These are phyloP conservation scores for Dendroctonus ponderosae DNA, from an alignment of 1,140 invertebrate genomes.

Conservation along the genomic window DNA sequence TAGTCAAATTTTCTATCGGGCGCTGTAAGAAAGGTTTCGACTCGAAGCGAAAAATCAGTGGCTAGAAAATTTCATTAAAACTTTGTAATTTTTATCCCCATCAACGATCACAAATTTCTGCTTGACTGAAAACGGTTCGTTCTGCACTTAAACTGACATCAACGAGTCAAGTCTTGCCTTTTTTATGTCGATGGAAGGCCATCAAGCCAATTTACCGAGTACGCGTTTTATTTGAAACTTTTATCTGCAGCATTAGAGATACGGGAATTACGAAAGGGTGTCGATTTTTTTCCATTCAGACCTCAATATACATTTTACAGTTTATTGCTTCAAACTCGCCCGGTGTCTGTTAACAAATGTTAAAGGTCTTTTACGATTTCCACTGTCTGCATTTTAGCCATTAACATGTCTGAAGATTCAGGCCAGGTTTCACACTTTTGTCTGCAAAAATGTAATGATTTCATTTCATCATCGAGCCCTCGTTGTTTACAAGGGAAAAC, in stretches of 20 bases:
- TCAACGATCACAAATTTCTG: constrained; percentile 18
- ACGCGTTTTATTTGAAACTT: constrained; percentile 15
- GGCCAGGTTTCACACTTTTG: no score
- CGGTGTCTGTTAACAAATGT: no score
- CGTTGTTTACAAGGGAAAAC: no score
- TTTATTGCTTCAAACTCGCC: no score
- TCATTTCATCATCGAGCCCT: no score
- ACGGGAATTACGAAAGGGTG: no score
- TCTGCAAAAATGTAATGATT: no score
- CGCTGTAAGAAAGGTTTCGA: constrained; percentile 4
- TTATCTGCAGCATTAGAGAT: constrained; percentile 11
- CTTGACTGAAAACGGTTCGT: constrained; percentile 3
- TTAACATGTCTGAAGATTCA: no score
- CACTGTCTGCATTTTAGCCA: no score
- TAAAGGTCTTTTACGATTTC: no score
- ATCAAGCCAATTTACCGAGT: constrained; percentile 14
- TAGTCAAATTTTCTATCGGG: neutral
- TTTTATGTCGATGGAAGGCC: constrained; percentile 6
- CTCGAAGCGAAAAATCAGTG: constrained; percentile 12
- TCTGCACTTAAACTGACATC: constrained; percentile 17
- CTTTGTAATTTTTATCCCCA: constrained; percentile 23
- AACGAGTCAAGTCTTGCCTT: neutral
- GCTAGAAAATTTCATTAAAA: constrained; percentile 26
- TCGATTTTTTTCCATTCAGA: no score
- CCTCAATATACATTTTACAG: no score